Conservation (phyloP, 2,888 invertebrate genomes). For the Agrochola litura region DNA sequence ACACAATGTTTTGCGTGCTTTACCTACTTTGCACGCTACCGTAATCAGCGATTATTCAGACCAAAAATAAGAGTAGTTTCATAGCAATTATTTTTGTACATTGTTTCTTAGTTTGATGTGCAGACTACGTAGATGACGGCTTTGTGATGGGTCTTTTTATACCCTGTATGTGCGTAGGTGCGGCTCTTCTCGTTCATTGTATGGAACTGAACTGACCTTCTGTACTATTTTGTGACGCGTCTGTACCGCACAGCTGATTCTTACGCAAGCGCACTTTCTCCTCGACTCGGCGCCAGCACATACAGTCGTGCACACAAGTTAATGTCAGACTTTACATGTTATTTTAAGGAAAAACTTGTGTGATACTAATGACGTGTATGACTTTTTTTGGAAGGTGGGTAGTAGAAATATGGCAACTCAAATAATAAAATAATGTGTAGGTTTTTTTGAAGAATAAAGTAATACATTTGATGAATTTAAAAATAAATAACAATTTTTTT, state of each 20-base stretch:
- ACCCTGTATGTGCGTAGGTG: neutral
- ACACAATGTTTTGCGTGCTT: neutral
- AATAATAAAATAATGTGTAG: neutral
- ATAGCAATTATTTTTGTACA: neutral
- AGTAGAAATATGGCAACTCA: too few species aligned
- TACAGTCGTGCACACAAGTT: conserved; percentile 50
- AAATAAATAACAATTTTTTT: neutral
- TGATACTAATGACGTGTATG: neutral
- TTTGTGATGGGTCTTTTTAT: neutral
- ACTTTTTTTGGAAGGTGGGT: neutral
- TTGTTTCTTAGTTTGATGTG: neutral
- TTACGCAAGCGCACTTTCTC: conserved; percentile 77
- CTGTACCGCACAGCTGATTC: conserved; percentile 72
- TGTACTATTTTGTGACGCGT: conserved; percentile 6
- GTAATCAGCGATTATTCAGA: too few species aligned
- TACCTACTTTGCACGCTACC: too few species aligned
- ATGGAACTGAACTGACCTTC: neutral
- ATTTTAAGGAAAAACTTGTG: conserved; percentile 25
- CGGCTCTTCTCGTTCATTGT: too few species aligned
- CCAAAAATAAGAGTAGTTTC: neutral
- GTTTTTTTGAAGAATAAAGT: neutral
- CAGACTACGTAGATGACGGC: neutral
- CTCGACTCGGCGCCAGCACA: conserved; percentile 69
- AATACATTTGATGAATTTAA: neutral
- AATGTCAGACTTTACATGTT: conserved; percentile 23